Conservation (phyloP, 2,888 invertebrate genomes). For the Cheilosia vernalis region DNA sequence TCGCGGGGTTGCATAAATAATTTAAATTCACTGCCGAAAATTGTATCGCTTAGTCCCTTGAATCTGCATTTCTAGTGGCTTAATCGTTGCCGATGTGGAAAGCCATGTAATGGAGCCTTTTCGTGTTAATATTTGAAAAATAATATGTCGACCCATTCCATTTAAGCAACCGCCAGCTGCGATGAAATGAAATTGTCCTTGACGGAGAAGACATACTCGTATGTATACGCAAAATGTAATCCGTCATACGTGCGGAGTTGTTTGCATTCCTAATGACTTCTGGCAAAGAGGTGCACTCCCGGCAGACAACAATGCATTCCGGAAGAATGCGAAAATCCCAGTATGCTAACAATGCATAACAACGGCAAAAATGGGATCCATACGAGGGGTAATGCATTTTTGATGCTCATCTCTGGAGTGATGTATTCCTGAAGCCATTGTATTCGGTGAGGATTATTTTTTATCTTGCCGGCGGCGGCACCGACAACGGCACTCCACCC, state of each 20-base stretch:
- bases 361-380: slow-evolving; percentile 58
- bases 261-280: slow-evolving; percentile 66
- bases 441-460: slow-evolving; percentile 61
- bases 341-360: slow-evolving; percentile 71
- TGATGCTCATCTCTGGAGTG: slow-evolving; percentile 66
- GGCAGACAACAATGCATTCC: slow-evolving; percentile 67
- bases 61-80: slow-evolving; percentile 59
- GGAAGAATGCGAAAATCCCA: slow-evolving; percentile 65
- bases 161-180: neutral
- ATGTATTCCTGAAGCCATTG: slow-evolving; percentile 50
- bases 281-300: slow-evolving; percentile 57
- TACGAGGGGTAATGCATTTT: slow-evolving; percentile 71
- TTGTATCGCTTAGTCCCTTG: slow-evolving; percentile 65
- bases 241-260: slow-evolving; percentile 61
- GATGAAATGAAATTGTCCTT: slow-evolving; percentile 58
- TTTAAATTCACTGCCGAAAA: slow-evolving; percentile 66
- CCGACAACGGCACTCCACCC: neutral
- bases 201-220: slow-evolving; percentile 51
- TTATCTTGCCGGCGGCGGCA: slow-evolving; percentile 12
- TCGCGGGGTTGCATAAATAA: slow-evolving; percentile 41
- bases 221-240: slow-evolving; percentile 60
- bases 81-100: slow-evolving; percentile 67
- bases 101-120: slow-evolving; percentile 59
- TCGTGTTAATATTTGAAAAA: slow-evolving; percentile 64
- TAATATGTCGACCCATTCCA: slow-evolving; percentile 31